phyloP scores from a whole-genome alignment of 2,113 vertebrate genomes.

The Falco punctatus region DNA sequence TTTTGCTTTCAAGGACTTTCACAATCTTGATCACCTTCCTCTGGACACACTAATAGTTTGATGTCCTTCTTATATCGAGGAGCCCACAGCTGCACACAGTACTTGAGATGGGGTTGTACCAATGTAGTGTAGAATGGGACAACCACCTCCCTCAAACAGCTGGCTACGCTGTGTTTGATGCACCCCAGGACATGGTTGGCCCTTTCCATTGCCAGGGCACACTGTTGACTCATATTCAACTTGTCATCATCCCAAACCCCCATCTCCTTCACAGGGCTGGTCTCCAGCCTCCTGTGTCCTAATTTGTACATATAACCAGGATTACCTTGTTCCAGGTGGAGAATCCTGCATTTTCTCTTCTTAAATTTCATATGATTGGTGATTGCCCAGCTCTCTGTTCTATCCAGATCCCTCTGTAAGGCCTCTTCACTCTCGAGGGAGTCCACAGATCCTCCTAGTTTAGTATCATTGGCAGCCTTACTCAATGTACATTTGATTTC shows the following conservation, averaged over 20 bases:
- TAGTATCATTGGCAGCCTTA: neutral
- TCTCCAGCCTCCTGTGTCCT: neutral
- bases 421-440: too few relatives aligned
- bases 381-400: neutral
- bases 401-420: neutral
- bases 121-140: neutral
- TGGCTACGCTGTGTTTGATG: too few relatives aligned
- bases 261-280: fast-evolving
- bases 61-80: neutral
- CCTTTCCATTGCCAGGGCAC: neutral
- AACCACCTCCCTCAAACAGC: fast-evolving
- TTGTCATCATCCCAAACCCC: neutral
- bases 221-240: neutral
- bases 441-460: neutral
- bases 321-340: neutral
- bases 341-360: neutral
- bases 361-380: neutral
- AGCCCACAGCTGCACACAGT: neutral
- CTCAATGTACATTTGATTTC: neutral
- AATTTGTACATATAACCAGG: fast-evolving
- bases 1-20: neutral
- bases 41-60: neutral
- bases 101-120: fast-evolving
- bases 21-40: neutral
- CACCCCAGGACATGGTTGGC: too few relatives aligned